Percentiles rank a stretch among this genome's conserved stretches.
These are phyloP conservation scores for Magallana angulata DNA, from an alignment of 1,140 invertebrate genomes.

Conservation along the genomic window DNA sequence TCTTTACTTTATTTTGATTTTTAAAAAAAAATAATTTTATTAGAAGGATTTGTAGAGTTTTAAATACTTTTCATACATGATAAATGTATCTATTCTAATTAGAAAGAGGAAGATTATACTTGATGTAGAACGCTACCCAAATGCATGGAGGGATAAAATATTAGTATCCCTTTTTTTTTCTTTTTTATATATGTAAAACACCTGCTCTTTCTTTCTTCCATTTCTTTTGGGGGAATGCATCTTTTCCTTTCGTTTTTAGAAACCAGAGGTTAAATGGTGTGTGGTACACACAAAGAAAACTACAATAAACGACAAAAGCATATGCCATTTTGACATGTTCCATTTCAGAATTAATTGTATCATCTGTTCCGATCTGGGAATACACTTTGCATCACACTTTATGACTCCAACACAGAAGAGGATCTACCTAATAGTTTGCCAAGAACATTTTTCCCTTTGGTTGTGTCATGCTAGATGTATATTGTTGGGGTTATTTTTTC, in stretches of 20 bases:
- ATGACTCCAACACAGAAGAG: slow-evolving; percentile 6
- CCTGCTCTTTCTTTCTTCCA: neutral
- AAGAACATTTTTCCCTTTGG: slow-evolving; percentile 28
- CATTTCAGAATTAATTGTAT: slow-evolving; percentile 38
- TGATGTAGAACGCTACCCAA: no score
- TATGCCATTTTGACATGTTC: slow-evolving; percentile 35
- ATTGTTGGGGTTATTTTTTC: neutral
- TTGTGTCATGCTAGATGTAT: slow-evolving; percentile 21
- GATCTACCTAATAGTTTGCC: slow-evolving; percentile 20
- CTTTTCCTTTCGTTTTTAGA: neutral
- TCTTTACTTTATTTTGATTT: neutral
- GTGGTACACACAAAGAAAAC: neutral
- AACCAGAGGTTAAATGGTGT: slow-evolving; percentile 17
- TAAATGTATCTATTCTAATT: no score
- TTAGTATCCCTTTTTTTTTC: neutral
- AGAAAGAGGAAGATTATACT: no score
- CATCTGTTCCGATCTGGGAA: slow-evolving; percentile 20
- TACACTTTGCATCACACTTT: slow-evolving; percentile 31
- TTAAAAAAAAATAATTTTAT: neutral
- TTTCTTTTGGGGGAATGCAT: neutral
- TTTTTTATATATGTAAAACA: neutral
- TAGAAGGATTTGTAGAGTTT: no score
- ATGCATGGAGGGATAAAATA: no score
- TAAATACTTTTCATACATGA: no score
- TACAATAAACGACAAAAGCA: slow-evolving; percentile 1